phyloP scores from a whole-genome alignment of 2,797 vertebrate species.

The Melanotaenia maccullochi region DNA sequence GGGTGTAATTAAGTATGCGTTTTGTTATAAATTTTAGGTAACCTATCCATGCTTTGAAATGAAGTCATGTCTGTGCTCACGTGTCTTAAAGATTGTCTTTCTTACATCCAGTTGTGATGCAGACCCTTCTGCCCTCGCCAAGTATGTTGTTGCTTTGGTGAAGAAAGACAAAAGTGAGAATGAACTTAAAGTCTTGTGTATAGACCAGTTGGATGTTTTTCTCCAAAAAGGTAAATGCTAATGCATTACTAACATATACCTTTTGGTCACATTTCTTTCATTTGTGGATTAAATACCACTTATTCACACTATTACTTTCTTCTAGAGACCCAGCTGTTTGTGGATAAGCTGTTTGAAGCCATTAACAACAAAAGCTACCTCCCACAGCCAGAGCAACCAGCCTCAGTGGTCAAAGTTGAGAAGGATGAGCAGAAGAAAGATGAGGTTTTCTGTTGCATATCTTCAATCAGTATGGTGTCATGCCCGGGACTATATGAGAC shows the following conservation, averaged over 20 bases:
- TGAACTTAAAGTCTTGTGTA: conserved; percentile 96
- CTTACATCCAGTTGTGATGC: conserved; percentile 91
- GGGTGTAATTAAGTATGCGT: not conserved
- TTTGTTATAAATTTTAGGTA: not conserved
- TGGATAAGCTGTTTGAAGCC: conserved; percentile 98
- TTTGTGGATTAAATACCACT: not conserved
- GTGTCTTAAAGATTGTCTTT: not conserved
- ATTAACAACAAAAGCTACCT: conserved; percentile 95
- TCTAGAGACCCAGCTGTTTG: conserved; percentile 96
- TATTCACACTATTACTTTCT: not conserved
- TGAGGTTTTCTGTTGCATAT: conserved; percentile 81
- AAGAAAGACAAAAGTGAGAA: conserved; percentile 99
- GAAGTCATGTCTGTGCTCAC: not conserved
- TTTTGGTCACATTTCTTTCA: not conserved
- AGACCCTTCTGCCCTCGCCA: conserved; percentile 97
- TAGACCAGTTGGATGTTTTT: conserved; percentile 99
- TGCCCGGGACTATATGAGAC: not conserved
- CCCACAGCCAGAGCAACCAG: conserved; percentile 89
- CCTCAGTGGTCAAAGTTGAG: conserved; percentile 86
- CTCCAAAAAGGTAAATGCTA: conserved; percentile 92
- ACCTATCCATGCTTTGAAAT: not conserved
- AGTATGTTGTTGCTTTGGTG: conserved; percentile 98
- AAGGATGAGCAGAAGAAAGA: conserved; percentile 95
- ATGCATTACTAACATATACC: not conserved
- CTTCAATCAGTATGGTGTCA: not conserved